Evolutionary conservation across 2,113 vertebrate genomes (phyloP).

Genomic region (Hippocampus zosterae): DNA sequence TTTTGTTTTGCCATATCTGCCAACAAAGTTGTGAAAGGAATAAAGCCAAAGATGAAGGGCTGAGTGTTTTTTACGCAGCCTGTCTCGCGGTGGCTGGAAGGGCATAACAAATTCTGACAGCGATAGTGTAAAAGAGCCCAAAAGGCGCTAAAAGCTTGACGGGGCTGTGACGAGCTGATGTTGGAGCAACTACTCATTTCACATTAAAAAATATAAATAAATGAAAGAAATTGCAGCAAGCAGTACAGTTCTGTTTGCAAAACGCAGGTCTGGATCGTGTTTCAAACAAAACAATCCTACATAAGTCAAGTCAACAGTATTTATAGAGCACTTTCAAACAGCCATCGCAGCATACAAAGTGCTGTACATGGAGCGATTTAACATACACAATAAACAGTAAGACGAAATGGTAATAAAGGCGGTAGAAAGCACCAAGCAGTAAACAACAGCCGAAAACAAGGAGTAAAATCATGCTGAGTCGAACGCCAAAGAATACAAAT

Average conservation of each 20-base stretch:
- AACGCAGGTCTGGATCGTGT: background rate
- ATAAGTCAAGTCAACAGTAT: too few species aligned
- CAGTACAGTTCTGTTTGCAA: background rate
- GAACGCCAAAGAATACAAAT: too few species aligned
- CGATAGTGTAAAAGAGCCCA: background rate
- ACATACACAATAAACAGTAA: too few species aligned
- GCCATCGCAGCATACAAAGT: too few species aligned
- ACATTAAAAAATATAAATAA: background rate
- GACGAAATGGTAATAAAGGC: too few species aligned
- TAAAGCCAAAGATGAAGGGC: background rate
- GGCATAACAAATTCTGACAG: background rate
- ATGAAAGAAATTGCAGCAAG: background rate
- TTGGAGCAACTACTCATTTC: background rate
- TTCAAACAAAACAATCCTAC: background rate
- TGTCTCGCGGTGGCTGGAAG: background rate
- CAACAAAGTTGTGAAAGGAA: background rate
- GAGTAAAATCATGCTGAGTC: too few species aligned
- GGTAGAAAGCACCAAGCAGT: too few species aligned
- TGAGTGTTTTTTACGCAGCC: background rate
- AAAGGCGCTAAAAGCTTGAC: constrained; percentile 2
- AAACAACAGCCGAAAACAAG: too few species aligned
- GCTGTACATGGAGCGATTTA: too few species aligned
- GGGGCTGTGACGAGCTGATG: background rate
- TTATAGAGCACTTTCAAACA: too few species aligned
- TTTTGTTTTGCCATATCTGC: background rate